Base-by-base conservation (phyloP, 2,113 vertebrate genomes). In the Malurus melanocephalus region DNA sequence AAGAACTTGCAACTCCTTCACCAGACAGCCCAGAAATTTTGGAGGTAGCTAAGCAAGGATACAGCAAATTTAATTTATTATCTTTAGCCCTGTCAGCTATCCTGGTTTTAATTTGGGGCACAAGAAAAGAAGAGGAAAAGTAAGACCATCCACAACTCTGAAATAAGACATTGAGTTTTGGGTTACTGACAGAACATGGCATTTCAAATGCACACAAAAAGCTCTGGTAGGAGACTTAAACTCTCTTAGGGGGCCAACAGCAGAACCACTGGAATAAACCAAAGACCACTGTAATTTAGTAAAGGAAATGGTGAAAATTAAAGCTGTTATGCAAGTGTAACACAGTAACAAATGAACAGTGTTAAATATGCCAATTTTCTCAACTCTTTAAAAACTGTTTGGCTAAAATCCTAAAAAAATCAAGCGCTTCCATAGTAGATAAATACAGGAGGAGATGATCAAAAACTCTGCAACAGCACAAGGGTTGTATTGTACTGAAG, bases 281-380 rank as follows among this genome's bases (percentile, higher is more conserved):
- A 46, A 81, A 57, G 85, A 88, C 57, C 66, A 59, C 74, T 55
- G 55, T 43, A 93, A 91, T 94, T 93, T 59, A 84, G 38, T 28
- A 32, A 91, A 93, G 88, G 85, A 95, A 94, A 91, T 45, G 3
- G 66, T 81, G 69, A 84, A 91, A 95, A 94, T 84, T 85, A 38
- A 83, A 91, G 80, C 87, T 76, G 49, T 92, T 93, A 84, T 55
- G 59, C 71, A 88, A 92, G 74, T 0, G 1, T 83, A 93, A 84
- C 35, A 78, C 80, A 90, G 93, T 81, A 90, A 91, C 80, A 94
- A 95, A 90, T 76, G 88, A 92, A 91, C 32, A 93, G 65, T 69
- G 57, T 92, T 86, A 93, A 94, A 94, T 84, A 91, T 11, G 73
- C 74, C 90, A 90, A 86, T 88, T 91, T 95, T 88, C 83, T 92